A percentile compares a stretch with the other conserved stretches of the same genome.
Conservation (phyloP, 2,888 invertebrate genomes). For the Melipona bicolor region DNA sequence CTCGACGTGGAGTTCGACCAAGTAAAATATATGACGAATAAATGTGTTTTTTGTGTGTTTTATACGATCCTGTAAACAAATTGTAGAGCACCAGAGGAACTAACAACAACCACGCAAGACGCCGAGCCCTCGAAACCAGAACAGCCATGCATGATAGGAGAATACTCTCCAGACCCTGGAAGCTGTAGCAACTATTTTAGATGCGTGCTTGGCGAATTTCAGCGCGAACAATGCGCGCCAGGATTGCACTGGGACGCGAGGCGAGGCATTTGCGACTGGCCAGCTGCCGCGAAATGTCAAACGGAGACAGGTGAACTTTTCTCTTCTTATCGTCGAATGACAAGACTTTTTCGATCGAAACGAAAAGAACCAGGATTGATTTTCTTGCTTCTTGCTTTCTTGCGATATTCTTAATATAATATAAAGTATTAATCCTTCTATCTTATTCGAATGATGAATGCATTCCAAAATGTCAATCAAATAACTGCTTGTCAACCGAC, state of each 20-base stretch:
- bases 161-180: slow-evolving; percentile 86
- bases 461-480: neutral
- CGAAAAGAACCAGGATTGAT: neutral
- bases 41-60: too few relatives aligned
- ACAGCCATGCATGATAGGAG: slow-evolving; percentile 83
- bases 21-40: slow-evolving; percentile 20
- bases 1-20: slow-evolving; percentile 70
- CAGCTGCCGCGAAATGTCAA: slow-evolving; percentile 89
- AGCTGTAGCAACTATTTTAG: slow-evolving; percentile 92
- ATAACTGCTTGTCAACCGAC: neutral
- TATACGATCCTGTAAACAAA: neutral
- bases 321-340: neutral
- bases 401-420: neutral
- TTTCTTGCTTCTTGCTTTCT: neutral
- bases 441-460: neutral
- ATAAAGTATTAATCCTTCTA: neutral
- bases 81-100: slow-evolving; percentile 30
- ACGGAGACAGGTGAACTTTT: slow-evolving; percentile 51
- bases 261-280: slow-evolving; percentile 92
- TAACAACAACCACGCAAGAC: slow-evolving; percentile 74
- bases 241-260: slow-evolving; percentile 92
- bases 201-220: slow-evolving; percentile 90
- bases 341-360: neutral
- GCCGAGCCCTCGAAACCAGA: slow-evolving; percentile 76
- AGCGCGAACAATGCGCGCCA: slow-evolving; percentile 90